phyloP scores from a whole-genome alignment of 2,888 invertebrate species.

The Drosophila multiciliata region DNA sequence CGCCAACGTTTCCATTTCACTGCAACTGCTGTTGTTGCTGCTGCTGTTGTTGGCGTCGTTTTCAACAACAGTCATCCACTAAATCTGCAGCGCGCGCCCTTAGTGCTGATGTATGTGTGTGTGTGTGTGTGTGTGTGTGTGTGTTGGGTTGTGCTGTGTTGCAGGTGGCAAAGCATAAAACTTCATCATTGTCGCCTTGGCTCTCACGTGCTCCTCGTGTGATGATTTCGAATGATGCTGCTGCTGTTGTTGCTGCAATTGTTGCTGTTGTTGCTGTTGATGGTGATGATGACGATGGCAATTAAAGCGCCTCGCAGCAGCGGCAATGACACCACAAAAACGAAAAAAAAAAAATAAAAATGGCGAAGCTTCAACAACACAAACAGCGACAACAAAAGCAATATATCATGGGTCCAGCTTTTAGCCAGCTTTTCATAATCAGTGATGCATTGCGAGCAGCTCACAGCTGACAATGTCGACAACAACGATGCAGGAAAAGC shows the following conservation, averaged over 20 bases:
- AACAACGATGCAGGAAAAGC: slow-evolving; percentile 55
- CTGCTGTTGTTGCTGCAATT: slow-evolving; percentile 22
- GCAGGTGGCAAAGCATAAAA: slow-evolving; percentile 80
- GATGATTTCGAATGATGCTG: slow-evolving; percentile 34
- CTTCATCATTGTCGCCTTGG: slow-evolving; percentile 77
- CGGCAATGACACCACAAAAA: slow-evolving; percentile 74
- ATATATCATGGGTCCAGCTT: slow-evolving; percentile 80
- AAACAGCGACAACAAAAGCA: slow-evolving; percentile 61
- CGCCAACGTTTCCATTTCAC: slow-evolving; percentile 73
- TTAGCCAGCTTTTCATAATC: slow-evolving; percentile 81
- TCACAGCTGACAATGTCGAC: slow-evolving; percentile 68
- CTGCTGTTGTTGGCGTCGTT: slow-evolving; percentile 30
- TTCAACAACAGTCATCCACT: slow-evolving; percentile 51
- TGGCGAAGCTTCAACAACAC: slow-evolving; percentile 22
- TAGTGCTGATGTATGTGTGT: slow-evolving; percentile 6
- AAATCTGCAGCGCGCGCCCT: slow-evolving; percentile 26
- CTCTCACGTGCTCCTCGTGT: slow-evolving; percentile 67
- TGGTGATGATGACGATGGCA: slow-evolving; percentile 57
- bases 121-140: slow-evolving; percentile 17
- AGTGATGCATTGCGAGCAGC: slow-evolving; percentile 81
- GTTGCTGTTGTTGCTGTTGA: slow-evolving; percentile 25
- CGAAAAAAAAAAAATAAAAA: slow-evolving; percentile 48
- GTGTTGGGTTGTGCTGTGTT: slow-evolving; percentile 38
- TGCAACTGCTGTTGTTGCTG: slow-evolving; percentile 47
- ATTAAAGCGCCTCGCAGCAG: slow-evolving; percentile 58